Conservation (phyloP, 2,797 vertebrate species). For the Hemibagrus guttatus region DNA sequence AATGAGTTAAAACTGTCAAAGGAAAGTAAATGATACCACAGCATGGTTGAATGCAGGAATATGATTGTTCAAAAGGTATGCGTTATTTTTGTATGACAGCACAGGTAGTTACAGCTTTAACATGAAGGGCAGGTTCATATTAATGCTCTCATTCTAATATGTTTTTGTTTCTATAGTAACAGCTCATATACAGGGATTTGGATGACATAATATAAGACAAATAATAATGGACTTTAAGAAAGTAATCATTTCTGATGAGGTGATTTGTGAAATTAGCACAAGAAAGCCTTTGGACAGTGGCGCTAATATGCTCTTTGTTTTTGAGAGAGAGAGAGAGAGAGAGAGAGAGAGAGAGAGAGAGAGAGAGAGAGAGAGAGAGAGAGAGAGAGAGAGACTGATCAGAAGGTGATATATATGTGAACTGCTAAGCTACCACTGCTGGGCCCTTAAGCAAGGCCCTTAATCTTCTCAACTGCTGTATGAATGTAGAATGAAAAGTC, state of each 20-base stretch:
- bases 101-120: too few relatives aligned
- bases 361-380: background rate
- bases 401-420: too few relatives aligned
- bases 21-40: background rate
- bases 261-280: too few relatives aligned
- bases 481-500: background rate
- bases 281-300: too few relatives aligned
- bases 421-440: too few relatives aligned
- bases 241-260: too few relatives aligned
- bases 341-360: background rate
- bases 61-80: background rate
- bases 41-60: background rate
- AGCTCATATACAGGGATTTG: background rate
- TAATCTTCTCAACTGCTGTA: background rate
- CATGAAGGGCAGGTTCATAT: too few relatives aligned
- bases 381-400: too few relatives aligned
- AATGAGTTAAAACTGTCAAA: background rate
- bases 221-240: background rate
- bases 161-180: background rate
- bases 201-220: background rate
- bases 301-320: too few relatives aligned
- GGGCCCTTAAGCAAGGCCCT: background rate
- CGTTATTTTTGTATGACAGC: too few relatives aligned
- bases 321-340: background rate
- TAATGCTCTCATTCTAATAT: background rate